These are phyloP conservation scores for Crotalus horridus DNA, from an alignment of 2,113 vertebrate species.

Conservation along the genomic window DNA sequence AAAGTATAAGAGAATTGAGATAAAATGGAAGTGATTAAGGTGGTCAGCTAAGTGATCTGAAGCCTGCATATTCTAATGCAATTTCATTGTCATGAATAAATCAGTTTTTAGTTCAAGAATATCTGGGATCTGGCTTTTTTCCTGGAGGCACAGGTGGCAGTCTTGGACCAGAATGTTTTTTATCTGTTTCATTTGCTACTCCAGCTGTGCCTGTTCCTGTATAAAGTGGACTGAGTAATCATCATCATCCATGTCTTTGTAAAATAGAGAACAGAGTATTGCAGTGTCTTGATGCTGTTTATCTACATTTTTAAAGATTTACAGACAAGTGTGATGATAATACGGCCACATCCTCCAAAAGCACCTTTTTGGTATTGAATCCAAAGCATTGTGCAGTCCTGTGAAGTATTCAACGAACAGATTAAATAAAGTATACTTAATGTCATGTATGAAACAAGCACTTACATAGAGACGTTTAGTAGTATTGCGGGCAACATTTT, in stretches of 20 bases:
- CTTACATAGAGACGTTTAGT: not conserved
- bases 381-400: not conserved
- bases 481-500: not conserved
- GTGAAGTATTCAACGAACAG: not conserved
- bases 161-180: slow-evolving; percentile 6
- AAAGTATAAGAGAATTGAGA: not conserved
- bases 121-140: not conserved
- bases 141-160: slow-evolving; percentile 4
- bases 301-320: not conserved
- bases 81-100: slow-evolving; percentile 9
- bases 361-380: not conserved
- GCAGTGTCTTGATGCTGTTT: not conserved
- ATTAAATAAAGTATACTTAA: not conserved
- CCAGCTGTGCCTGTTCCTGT: not conserved
- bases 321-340: not conserved
- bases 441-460: not conserved
- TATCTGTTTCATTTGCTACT: not conserved
- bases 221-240: not conserved
- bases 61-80: not conserved
- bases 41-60: not conserved
- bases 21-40: not conserved
- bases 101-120: not conserved
- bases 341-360: not conserved
- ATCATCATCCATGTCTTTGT: not conserved
- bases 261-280: not conserved